Percentiles rank a stretch among this genome's conserved stretches.
phyloP scores from a whole-genome alignment of 2,797 vertebrate genomes.

The Enteromius mattozi region DNA sequence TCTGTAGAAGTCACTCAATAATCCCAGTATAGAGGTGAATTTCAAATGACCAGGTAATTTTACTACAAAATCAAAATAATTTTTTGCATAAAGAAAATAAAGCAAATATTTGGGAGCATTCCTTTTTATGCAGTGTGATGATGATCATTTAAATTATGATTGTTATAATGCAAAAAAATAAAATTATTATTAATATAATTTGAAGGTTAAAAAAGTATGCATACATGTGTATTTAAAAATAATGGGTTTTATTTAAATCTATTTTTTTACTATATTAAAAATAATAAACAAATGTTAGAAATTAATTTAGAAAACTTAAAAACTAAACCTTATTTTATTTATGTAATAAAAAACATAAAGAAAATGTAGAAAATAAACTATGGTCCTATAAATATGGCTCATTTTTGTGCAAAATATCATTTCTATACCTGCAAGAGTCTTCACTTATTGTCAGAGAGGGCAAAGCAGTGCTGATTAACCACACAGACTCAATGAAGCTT shows the following conservation, averaged over 20 bases:
- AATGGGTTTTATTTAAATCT: too few species aligned
- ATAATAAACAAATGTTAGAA: neutral
- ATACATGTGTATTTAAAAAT: neutral
- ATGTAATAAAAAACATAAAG: neutral
- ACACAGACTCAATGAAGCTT: conserved; percentile 32
- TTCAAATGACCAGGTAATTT: neutral
- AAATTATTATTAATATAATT: neutral
- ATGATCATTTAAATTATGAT: neutral
- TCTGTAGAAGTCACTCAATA: neutral
- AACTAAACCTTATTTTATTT: neutral
- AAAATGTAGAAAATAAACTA: neutral
- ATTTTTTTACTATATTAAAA: too few species aligned
- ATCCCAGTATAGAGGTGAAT: neutral
- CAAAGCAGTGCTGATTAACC: conserved; percentile 26
- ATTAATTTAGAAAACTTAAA: neutral
- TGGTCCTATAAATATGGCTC: neutral
- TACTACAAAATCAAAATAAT: neutral
- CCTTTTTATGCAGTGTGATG: neutral
- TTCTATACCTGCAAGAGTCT: conserved; percentile 1
- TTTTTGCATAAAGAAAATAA: neutral
- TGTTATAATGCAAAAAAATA: neutral
- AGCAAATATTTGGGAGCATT: neutral
- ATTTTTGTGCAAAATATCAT: neutral
- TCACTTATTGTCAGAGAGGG: conserved; percentile 8
- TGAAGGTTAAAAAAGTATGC: neutral